Conservation (phyloP, 2,113 vertebrate species). For the Gracilinanus agilis region DNA sequence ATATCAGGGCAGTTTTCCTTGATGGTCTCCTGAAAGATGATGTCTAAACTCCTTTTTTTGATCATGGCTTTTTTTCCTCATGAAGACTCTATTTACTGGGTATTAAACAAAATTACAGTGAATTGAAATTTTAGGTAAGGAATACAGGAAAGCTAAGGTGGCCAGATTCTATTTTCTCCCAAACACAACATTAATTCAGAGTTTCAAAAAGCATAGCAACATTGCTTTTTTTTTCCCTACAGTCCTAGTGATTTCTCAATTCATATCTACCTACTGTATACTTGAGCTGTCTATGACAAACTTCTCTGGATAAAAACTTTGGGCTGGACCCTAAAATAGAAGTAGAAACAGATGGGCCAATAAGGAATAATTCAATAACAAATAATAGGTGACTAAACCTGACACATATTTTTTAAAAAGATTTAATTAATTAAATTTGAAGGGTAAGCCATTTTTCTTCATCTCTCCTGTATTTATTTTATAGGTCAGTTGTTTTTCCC, state of each 20-base stretch:
- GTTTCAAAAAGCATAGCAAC: background rate
- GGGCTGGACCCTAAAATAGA: background rate
- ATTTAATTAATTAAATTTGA: slow-evolving; percentile 65
- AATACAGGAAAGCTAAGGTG: background rate
- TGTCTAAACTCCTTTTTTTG: too few species aligned
- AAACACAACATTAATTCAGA: background rate
- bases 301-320: background rate
- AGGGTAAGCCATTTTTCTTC: background rate
- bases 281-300: background rate
- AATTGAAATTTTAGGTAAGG: background rate
- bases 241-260: background rate
- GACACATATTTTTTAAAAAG: background rate
- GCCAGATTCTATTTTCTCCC: background rate
- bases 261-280: background rate
- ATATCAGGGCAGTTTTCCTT: too few species aligned
- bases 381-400: background rate
- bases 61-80: too few species aligned
- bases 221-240: background rate
- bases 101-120: background rate
- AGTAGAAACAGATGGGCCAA: background rate
- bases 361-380: background rate
- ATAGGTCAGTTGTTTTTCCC: too few species aligned
- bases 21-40: too few species aligned
- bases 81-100: background rate
- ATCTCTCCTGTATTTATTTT: too few species aligned